Evolutionary conservation across 2,113 vertebrate genomes (phyloP), one percentile per base, ranked within the genome.

Genomic region (Misgurnus anguillicaudatus): DNA sequence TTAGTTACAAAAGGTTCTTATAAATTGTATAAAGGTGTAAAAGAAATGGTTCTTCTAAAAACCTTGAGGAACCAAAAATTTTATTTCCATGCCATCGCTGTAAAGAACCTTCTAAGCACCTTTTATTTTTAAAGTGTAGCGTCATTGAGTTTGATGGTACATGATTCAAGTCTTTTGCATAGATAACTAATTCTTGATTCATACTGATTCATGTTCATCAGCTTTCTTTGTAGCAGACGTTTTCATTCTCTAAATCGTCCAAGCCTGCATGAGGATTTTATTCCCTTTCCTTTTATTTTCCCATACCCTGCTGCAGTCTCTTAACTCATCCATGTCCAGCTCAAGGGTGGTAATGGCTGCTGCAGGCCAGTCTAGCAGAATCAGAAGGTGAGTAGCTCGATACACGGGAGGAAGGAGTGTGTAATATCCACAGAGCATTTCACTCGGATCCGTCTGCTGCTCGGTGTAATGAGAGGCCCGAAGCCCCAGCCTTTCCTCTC

Each of bases 401-500:
- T 74, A 81, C 55, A 55, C 70, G n/a, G 42, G 70, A 75, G 60
- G 76, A 31, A 66, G 58, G 65, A 55, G 51, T 79, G 79, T 72
- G 66, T 79, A 75, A 75, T 85, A 79, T 80, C 66, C 76, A 66
- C 61, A 58, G 48, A 17, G 36, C 47, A 66, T 75, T 75, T 71
- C 45, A 51, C 66, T 72, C 67, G 8, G 21, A 74, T 67, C 68
- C 21, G 62, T 79, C 55, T 62, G 69, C 55, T 82, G 68, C 45
- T 64, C 62, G 60, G 84, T 77, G 82, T 83, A 85, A 81, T 82
- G 84, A 85, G 78, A 77, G 74, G 53, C 78, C 74, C 66, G 78
- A 38, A 80, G 78, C 80, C 65, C 31, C 69, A 36, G 69, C 73
- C 75, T 79, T 80, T 78, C 71, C 64, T 83, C 81, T 82, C 75